Percentiles rank a stretch among this genome's conserved stretches.
These are phyloP conservation scores for Centropus unirufus DNA, from an alignment of 2,113 vertebrate genomes.

Conservation along the genomic window DNA sequence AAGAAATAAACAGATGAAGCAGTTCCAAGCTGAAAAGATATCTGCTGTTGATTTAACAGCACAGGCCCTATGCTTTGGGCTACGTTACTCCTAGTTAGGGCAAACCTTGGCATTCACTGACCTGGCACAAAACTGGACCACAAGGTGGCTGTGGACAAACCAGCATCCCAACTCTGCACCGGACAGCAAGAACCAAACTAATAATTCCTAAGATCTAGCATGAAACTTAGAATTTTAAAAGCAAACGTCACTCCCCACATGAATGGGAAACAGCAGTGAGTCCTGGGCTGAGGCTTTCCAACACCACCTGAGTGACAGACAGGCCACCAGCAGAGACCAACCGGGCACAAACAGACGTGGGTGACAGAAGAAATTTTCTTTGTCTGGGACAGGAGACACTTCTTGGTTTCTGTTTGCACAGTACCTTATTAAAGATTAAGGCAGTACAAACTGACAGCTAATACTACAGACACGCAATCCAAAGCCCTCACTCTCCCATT, in stretches of 20 bases:
- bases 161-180: not conserved
- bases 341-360: rapidly evolving
- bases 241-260: not conserved
- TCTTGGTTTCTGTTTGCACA: not conserved
- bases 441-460: not conserved
- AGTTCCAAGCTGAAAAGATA: not conserved
- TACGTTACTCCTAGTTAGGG: not conserved
- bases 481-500: not conserved
- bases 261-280: not conserved
- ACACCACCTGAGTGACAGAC: rapidly evolving
- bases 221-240: not conserved
- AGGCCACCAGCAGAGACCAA: not conserved
- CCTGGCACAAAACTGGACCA: not conserved
- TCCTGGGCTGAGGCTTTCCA: not conserved
- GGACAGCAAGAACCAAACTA: not conserved
- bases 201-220: not conserved
- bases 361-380: not conserved
- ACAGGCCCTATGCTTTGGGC: not conserved
- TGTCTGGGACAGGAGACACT: not conserved
- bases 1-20: not conserved
- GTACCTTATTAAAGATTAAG: not conserved
- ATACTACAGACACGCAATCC: not conserved
- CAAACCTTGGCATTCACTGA: not conserved
- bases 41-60: not conserved
- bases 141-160: not conserved